Evolutionary conservation across 2,888 invertebrate species (phyloP).

Genomic region (Chrysolina haemoptera): DNA sequence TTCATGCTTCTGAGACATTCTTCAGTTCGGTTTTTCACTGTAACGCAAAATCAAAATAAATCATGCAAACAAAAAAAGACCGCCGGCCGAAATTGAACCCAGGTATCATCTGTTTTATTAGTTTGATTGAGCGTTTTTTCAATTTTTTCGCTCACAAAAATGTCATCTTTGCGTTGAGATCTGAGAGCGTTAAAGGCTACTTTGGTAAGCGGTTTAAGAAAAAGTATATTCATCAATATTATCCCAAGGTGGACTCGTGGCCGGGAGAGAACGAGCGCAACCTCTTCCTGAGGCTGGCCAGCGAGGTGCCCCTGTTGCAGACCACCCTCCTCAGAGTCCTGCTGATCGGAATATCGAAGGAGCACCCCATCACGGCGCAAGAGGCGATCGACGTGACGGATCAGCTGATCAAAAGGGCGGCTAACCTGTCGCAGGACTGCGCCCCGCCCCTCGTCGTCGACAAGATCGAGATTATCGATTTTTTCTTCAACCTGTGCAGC

Average conservation of each 20-base stretch:
- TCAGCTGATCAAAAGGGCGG: slow-evolving; percentile 87
- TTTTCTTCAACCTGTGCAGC: slow-evolving; percentile 90
- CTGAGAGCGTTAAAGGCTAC: too few species aligned
- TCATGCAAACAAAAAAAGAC: too few species aligned
- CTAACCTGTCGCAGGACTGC: slow-evolving; percentile 81
- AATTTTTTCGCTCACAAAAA: too few species aligned
- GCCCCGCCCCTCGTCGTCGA: slow-evolving; percentile 82
- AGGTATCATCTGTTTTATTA: too few species aligned
- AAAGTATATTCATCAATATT: too few species aligned
- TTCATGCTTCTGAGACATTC: too few species aligned
- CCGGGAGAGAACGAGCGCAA: slow-evolving; percentile 88
- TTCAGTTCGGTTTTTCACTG: too few species aligned
- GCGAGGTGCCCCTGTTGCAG: slow-evolving; percentile 91
- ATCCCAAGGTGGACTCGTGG: slow-evolving; percentile 57
- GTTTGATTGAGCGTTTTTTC: too few species aligned
- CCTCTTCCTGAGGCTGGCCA: slow-evolving; percentile 83
- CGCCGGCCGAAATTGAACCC: too few species aligned
- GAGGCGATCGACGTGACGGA: slow-evolving; percentile 92
- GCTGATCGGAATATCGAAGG: slow-evolving; percentile 82
- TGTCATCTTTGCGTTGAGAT: too few species aligned
- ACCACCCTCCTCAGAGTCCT: slow-evolving; percentile 87
- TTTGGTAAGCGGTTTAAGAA: too few species aligned
- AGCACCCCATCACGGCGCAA: slow-evolving; percentile 84
- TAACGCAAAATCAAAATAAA: too few species aligned
- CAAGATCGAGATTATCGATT: slow-evolving; percentile 89